Percentiles rank a stretch among this genome's conserved stretches.
Conservation (phyloP, 2,888 invertebrate species). For the Adelphocoris suturalis region DNA sequence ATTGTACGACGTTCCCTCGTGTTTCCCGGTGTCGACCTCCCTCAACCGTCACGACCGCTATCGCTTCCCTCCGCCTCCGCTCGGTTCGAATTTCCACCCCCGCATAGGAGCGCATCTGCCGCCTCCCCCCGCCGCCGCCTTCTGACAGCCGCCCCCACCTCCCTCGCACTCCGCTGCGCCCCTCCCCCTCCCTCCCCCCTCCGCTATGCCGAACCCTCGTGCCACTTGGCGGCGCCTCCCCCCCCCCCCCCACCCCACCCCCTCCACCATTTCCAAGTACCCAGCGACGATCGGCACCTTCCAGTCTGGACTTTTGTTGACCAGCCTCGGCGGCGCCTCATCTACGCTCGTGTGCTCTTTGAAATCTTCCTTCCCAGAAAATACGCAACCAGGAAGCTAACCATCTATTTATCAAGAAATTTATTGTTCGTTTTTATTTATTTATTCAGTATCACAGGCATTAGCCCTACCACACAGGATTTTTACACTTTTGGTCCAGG, state of each 20-base stretch:
- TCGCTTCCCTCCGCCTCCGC: not conserved
- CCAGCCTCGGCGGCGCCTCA: constrained; percentile 55
- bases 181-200: not conserved
- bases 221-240: not conserved
- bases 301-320: constrained; percentile 65
- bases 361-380: not conserved
- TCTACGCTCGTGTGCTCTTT: constrained; percentile 47
- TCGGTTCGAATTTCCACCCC: not conserved
- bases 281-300: constrained; percentile 50
- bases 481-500: too few relatives aligned
- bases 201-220: not conserved
- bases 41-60: not conserved
- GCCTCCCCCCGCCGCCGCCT: not conserved
- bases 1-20: too few relatives aligned
- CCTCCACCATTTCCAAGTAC: not conserved
- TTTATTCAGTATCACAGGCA: too few relatives aligned
- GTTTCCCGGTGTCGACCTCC: too few relatives aligned
- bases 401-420: too few relatives aligned
- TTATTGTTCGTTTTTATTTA: too few relatives aligned
- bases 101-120: not conserved
- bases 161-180: not conserved
- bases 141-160: not conserved
- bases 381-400: not conserved
- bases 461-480: too few relatives aligned
- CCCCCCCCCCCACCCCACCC: not conserved